Evolutionary conservation across 2,888 invertebrate species (phyloP).

Genomic region (Baronia brevicornis): DNA sequence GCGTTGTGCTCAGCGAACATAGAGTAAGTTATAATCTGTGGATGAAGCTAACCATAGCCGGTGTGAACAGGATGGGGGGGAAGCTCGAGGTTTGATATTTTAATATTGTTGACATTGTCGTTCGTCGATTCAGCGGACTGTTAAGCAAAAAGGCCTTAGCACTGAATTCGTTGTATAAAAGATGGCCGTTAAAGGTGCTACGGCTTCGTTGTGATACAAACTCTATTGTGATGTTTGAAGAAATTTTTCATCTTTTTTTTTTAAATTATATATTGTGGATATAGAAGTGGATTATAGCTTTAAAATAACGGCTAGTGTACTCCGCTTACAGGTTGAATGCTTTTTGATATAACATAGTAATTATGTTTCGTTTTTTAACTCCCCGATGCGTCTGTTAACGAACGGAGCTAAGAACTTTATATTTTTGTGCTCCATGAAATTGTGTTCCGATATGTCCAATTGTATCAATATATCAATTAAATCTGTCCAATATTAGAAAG

Average conservation of each 20-base stretch:
- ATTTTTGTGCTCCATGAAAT: slow-evolving; percentile 40
- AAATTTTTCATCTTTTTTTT: slow-evolving; percentile 35
- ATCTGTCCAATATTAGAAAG: slow-evolving; percentile 56
- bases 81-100: too few relatives aligned
- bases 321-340: slow-evolving; percentile 50
- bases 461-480: slow-evolving; percentile 69
- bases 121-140: slow-evolving; percentile 27
- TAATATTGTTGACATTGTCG: too few relatives aligned
- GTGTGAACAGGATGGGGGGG: too few relatives aligned
- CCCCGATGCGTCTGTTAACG: too few relatives aligned
- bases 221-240: slow-evolving; percentile 56
- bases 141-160: slow-evolving; percentile 33
- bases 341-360: slow-evolving; percentile 69
- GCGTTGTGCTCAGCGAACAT: too few relatives aligned
- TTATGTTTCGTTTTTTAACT: slow-evolving; percentile 69
- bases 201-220: slow-evolving; percentile 40
- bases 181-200: slow-evolving; percentile 23
- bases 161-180: slow-evolving; percentile 24
- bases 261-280: slow-evolving; percentile 38
- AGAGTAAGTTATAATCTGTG: too few relatives aligned
- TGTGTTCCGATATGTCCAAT: slow-evolving; percentile 53
- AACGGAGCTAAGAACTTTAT: too few relatives aligned
- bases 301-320: slow-evolving; percentile 37
- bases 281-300: slow-evolving; percentile 43
- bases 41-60: too few relatives aligned